phyloP scores from a whole-genome alignment of 1,140 invertebrate genomes.

The Lasaia peninsularis region DNA sequence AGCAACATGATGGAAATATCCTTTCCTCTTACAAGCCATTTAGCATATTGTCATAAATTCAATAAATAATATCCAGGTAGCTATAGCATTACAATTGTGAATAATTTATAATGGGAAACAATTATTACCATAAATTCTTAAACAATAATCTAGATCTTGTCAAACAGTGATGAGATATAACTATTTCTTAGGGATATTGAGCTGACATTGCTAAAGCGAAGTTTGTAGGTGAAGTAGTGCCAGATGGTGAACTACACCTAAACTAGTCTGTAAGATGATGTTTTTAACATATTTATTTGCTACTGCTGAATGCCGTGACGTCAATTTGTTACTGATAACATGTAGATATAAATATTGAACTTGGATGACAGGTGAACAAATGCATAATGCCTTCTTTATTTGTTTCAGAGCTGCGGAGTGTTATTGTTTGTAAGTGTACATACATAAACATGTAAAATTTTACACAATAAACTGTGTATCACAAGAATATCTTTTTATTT shows the following conservation, averaged over 20 bases:
- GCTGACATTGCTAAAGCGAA: no score
- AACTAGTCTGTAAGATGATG: conserved; percentile 49
- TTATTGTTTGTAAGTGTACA: conserved; percentile 66
- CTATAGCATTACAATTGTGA: no score
- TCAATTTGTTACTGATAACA: conserved; percentile 43
- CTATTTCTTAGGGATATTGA: no score
- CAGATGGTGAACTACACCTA: not conserved
- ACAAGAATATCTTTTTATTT: conserved; percentile 16
- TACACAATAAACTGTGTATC: conserved; percentile 63
- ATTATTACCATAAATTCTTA: no score
- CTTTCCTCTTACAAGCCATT: no score
- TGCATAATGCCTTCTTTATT: conserved; percentile 24
- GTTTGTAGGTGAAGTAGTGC: no score
- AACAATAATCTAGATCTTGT: no score
- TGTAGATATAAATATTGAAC: not conserved
- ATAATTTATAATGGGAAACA: no score
- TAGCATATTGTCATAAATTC: no score
- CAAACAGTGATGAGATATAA: no score
- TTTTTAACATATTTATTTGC: conserved; percentile 59
- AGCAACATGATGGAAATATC: no score
- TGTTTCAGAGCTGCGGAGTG: conserved; percentile 64
- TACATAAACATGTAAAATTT: conserved; percentile 60
- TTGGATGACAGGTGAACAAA: conserved; percentile 1
- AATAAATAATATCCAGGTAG: no score
- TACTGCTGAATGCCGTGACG: conserved; percentile 73